These are phyloP conservation scores for Zosterops borbonicus DNA, from an alignment of 2,113 vertebrate species.

Conservation along the genomic window DNA sequence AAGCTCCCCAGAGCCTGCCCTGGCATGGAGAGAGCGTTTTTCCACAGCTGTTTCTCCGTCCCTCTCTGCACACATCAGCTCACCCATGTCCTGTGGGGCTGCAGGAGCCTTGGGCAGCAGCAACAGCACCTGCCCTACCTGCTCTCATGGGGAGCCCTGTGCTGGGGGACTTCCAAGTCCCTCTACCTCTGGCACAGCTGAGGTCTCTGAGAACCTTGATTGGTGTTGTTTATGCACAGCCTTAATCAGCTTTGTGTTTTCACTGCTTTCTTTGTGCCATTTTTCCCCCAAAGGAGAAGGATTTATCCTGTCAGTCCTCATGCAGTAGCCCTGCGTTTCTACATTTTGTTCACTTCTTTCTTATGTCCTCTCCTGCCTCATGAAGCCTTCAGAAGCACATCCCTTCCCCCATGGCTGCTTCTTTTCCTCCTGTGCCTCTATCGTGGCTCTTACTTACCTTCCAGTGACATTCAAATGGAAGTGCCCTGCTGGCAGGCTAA, in stretches of 20 bases:
- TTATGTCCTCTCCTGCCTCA: background rate
- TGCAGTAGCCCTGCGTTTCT: background rate
- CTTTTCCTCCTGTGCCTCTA: background rate
- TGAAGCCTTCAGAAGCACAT: background rate
- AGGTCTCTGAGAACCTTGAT: background rate
- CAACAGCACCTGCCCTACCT: accelerated
- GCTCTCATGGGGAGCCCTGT: background rate
- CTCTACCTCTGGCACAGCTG: background rate
- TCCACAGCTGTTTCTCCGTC: accelerated
- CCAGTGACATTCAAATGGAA: background rate
- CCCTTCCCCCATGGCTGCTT: background rate
- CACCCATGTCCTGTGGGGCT: background rate
- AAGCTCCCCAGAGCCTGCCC: background rate
- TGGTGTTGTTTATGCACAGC: background rate
- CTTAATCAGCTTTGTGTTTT: background rate
- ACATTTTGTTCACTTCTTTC: background rate
- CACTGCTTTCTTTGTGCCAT: background rate
- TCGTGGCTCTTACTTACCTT: background rate
- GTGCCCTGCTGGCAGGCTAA: background rate
- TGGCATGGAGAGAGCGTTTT: background rate
- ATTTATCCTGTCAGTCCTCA: background rate
- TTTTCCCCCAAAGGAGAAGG: background rate
- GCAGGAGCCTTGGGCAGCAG: background rate
- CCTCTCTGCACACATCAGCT: background rate
- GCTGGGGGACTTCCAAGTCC: accelerated